A percentile compares a stretch with the other conserved stretches of the same genome.
phyloP scores from a whole-genome alignment of 2,888 invertebrate species.

The Scaptomyza polygonia region DNA sequence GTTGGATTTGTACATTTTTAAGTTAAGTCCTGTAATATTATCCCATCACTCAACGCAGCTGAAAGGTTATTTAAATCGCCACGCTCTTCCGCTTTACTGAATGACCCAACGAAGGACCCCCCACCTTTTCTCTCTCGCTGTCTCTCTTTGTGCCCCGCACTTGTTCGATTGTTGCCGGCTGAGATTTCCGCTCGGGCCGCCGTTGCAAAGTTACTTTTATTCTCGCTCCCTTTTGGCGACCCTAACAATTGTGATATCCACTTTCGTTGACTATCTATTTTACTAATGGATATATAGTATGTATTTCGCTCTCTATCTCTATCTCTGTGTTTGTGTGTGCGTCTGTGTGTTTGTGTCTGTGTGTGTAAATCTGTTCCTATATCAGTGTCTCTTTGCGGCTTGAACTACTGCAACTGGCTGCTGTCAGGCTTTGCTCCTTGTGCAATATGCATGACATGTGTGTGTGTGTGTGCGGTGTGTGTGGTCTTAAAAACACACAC shows the following conservation, averaged over 20 bases:
- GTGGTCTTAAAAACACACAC: background rate
- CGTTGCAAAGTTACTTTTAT: constrained; percentile 11
- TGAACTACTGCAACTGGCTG: constrained; percentile 45
- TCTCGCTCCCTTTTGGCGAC: constrained; percentile 13
- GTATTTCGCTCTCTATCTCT: background rate
- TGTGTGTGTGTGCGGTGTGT: constrained; percentile 27
- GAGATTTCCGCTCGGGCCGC: constrained; percentile 43
- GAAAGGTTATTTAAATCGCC: constrained; percentile 62
- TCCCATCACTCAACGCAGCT: constrained; percentile 54
- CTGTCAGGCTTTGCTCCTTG: constrained; percentile 41
- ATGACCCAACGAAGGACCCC: constrained; percentile 3
- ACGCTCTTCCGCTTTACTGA: constrained; percentile 54
- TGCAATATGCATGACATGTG: constrained; percentile 56
- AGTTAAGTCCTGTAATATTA: constrained; percentile 44
- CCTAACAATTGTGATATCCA: constrained; percentile 22
- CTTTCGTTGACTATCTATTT: constrained; percentile 15
- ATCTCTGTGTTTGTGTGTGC: background rate
- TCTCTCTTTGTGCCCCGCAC: background rate
- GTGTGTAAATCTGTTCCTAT: background rate
- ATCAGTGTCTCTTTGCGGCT: constrained; percentile 24
- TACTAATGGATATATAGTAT: constrained; percentile 8
- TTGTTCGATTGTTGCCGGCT: constrained; percentile 31
- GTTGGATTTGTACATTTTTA: constrained; percentile 45
- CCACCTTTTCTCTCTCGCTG: background rate
- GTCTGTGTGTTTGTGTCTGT: background rate